phyloP scores from a whole-genome alignment of 2,797 vertebrate genomes.

The Eleutherodactylus coqui region DNA sequence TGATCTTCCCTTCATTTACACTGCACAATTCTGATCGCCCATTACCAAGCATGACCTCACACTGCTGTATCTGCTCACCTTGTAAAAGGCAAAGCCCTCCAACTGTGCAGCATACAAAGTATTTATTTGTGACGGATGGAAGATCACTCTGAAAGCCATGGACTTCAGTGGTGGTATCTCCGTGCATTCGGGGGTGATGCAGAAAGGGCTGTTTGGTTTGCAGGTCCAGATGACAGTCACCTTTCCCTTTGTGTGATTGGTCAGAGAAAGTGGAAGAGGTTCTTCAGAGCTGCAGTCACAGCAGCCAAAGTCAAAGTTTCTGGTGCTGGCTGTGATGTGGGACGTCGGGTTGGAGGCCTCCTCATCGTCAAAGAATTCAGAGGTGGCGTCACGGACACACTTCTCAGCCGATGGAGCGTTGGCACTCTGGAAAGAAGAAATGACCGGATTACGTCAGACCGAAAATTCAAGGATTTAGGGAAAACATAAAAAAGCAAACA shows the following conservation, averaged over 20 bases:
- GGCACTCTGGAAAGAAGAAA: conserved; percentile 65
- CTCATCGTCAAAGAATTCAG: conserved; percentile 77
- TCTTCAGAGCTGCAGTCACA: conserved; percentile 65
- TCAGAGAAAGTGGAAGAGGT: conserved; percentile 78
- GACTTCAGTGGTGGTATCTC: conserved; percentile 87
- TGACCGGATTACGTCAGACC: not conserved
- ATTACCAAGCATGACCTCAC: not conserved
- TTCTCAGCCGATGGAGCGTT: conserved; percentile 61
- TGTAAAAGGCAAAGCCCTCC: conserved; percentile 87
- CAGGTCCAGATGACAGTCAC: conserved; percentile 85
- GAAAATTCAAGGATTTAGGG: not conserved
- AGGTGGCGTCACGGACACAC: conserved; percentile 68
- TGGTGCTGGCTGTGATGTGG: conserved; percentile 79
- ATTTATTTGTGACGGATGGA: conserved; percentile 79
- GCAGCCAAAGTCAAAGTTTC: conserved; percentile 82
- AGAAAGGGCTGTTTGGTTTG: conserved; percentile 77
- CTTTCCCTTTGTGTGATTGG: conserved; percentile 85
- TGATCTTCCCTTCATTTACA: too few relatives aligned
- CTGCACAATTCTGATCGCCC: not conserved
- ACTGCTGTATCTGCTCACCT: conserved; percentile 75
- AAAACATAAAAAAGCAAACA: not conserved
- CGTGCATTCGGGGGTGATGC: conserved; percentile 77
- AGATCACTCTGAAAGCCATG: conserved; percentile 82
- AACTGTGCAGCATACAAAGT: conserved; percentile 82
- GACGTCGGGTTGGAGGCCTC: conserved; percentile 67